A percentile compares a stretch with the other conserved stretches of the same genome.
Evolutionary conservation across 2,888 invertebrate genomes (phyloP).

Genomic region (Mycalesis mineus): DNA sequence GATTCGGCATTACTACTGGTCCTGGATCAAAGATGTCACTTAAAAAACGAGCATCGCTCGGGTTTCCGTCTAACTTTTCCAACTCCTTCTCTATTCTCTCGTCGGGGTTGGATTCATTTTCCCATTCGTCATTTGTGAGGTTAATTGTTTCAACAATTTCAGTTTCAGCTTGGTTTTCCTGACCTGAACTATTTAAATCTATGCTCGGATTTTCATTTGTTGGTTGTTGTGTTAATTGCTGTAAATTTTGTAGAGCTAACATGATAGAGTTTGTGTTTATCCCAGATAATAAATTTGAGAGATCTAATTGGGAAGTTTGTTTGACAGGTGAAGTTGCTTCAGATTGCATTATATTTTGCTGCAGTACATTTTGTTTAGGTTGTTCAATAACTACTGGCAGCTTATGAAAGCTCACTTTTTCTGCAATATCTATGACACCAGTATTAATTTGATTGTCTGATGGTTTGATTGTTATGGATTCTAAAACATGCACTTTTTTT

Average conservation of each 20-base stretch:
- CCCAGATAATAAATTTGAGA: conserved; percentile 55
- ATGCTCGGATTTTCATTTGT: conserved; percentile 19
- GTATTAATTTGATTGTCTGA: conserved; percentile 29
- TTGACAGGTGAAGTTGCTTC: conserved; percentile 16
- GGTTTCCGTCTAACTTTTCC: conserved; percentile 55
- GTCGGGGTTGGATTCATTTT: conserved; percentile 60
- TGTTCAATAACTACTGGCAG: conserved; percentile 6
- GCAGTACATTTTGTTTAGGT: neutral
- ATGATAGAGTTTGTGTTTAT: conserved; percentile 65
- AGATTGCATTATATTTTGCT: neutral
- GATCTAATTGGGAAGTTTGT: conserved; percentile 42
- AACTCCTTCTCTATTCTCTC: conserved; percentile 63
- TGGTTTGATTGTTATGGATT: conserved; percentile 55
- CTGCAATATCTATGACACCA: conserved; percentile 3
- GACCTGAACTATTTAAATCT: conserved; percentile 14
- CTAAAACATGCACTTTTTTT: conserved; percentile 58
- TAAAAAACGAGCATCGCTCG: conserved; percentile 68
- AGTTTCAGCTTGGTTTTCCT: conserved; percentile 20
- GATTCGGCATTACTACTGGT: conserved; percentile 52
- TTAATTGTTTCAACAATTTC: conserved; percentile 47
- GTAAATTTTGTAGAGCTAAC: conserved; percentile 67
- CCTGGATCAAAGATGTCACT: conserved; percentile 73
- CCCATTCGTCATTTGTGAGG: conserved; percentile 69
- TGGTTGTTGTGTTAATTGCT: conserved; percentile 49
- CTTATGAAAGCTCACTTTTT: conserved; percentile 6